These are phyloP conservation scores for Tetranychus cinnabarinus DNA, from an alignment of 1,140 invertebrate species.

Conservation along the genomic window DNA sequence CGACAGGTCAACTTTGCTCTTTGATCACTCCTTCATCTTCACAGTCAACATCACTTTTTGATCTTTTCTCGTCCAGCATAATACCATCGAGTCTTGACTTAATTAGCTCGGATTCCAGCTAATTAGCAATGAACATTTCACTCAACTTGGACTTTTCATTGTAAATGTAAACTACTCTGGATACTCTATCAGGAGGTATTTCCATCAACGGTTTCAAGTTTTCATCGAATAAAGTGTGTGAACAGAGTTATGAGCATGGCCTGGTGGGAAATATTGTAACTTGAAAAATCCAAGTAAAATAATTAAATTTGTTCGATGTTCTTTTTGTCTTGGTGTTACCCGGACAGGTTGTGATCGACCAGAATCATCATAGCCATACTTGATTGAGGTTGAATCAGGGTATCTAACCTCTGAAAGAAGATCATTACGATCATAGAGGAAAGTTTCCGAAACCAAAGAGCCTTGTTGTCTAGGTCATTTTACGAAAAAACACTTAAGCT, in stretches of 20 bases:
- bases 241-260: slow-evolving; percentile 25
- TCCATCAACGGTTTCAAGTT: slow-evolving; percentile 64
- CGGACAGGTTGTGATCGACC: slow-evolving; percentile 29
- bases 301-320: slow-evolving; percentile 70
- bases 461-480: slow-evolving; percentile 47
- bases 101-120: slow-evolving; percentile 68
- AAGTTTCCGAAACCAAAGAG: slow-evolving; percentile 49
- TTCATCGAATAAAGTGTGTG: slow-evolving; percentile 70
- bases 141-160: slow-evolving; percentile 56
- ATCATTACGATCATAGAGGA: slow-evolving; percentile 62
- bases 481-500: no score
- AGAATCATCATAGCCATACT: slow-evolving; percentile 40
- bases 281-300: slow-evolving; percentile 77
- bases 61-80: not conserved
- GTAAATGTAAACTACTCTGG: slow-evolving; percentile 65
- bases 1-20: slow-evolving; percentile 33
- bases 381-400: slow-evolving; percentile 56
- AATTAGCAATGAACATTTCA: slow-evolving; percentile 25
- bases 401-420: slow-evolving; percentile 63
- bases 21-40: not conserved
- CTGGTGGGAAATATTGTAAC: slow-evolving; percentile 63
- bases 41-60: not conserved
- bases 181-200: slow-evolving; percentile 65
- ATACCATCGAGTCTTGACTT: slow-evolving; percentile 54
- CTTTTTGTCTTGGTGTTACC: slow-evolving; percentile 73